These are phyloP conservation scores for Drosophila percnosoma DNA, from an alignment of 2,888 invertebrate species.

Conservation along the genomic window DNA sequence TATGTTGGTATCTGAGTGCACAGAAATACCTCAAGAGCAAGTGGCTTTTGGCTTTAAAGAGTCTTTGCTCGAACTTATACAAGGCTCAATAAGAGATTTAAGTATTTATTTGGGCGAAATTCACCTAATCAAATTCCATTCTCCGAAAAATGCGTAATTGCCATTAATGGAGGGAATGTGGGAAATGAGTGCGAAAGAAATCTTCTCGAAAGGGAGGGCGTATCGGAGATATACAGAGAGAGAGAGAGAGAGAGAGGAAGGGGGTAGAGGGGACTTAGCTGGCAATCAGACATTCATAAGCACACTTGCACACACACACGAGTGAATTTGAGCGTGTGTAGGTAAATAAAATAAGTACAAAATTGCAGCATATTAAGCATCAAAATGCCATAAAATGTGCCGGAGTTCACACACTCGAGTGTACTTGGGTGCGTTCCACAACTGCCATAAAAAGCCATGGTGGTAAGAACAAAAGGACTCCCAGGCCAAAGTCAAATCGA, in stretches of 20 bases:
- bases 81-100: constrained; percentile 48
- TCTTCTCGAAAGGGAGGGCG: constrained; percentile 1
- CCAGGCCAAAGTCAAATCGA: constrained; percentile 18
- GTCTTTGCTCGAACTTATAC: constrained; percentile 11
- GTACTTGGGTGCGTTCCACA: constrained; percentile 55
- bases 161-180: constrained; percentile 56
- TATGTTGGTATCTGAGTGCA: constrained; percentile 3
- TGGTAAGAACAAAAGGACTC: constrained; percentile 29
- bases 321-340: constrained; percentile 21
- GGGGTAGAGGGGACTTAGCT: constrained; percentile 1
- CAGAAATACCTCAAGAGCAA: constrained; percentile 17
- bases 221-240: neutral
- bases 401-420: constrained; percentile 70
- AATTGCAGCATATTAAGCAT: constrained; percentile 75
- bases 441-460: constrained; percentile 51
- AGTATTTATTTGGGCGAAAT: constrained; percentile 46
- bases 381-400: constrained; percentile 75
- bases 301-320: constrained; percentile 11
- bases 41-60: constrained; percentile 7
- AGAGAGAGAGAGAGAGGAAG: neutral
- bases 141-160: constrained; percentile 65
- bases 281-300: constrained; percentile 61
- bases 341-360: constrained; percentile 77
- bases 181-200: constrained; percentile 2
- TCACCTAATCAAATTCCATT: constrained; percentile 66